A percentile compares a stretch with the other conserved stretches of the same genome.
Conservation (phyloP, 2,888 invertebrate genomes). For the Holacanthella duospinosa region DNA sequence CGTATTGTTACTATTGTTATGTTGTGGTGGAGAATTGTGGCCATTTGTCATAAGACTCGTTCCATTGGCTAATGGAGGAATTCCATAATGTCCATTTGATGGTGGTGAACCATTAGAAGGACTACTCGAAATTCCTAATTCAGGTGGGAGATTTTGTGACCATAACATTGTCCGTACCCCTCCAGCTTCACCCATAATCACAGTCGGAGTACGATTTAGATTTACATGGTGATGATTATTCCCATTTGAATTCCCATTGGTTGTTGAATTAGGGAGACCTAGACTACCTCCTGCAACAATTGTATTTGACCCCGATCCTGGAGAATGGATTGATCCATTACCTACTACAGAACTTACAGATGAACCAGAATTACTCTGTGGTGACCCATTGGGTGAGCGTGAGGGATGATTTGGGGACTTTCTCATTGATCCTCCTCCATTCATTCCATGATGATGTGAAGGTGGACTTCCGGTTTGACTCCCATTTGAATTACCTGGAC, state of each 20-base stretch:
- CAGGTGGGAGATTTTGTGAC: constrained; percentile 44
- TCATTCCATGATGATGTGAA: constrained; percentile 21
- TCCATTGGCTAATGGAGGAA: constrained; percentile 9
- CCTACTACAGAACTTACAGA: constrained; percentile 24
- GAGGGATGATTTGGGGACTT: constrained; percentile 11
- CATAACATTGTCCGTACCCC: constrained; percentile 66
- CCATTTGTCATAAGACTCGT: constrained; percentile 23
- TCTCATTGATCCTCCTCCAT: constrained; percentile 2
- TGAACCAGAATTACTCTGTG: constrained; percentile 34
- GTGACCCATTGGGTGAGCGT: constrained; percentile 35
- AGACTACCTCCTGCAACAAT: constrained; percentile 36
- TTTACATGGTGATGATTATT: constrained; percentile 43
- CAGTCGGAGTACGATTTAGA: constrained; percentile 58
- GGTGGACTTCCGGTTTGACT: constrained; percentile 9
- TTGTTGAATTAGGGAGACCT: constrained; percentile 16
- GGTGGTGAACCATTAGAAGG: constrained; percentile 17
- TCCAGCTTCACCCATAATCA: constrained; percentile 87
- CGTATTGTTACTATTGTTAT: constrained; percentile 28
- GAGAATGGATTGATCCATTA: constrained; percentile 33
- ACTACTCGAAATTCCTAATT: constrained; percentile 12
- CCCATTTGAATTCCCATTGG: constrained; percentile 20
- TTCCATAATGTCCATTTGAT: background rate
- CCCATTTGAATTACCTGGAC: background rate
- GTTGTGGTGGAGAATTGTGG: constrained; percentile 39
- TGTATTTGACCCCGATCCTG: constrained; percentile 21